Evolutionary conservation across 2,797 vertebrate genomes (phyloP), one percentile per base, ranked within the genome.

Genomic region (Anableps anableps): DNA sequence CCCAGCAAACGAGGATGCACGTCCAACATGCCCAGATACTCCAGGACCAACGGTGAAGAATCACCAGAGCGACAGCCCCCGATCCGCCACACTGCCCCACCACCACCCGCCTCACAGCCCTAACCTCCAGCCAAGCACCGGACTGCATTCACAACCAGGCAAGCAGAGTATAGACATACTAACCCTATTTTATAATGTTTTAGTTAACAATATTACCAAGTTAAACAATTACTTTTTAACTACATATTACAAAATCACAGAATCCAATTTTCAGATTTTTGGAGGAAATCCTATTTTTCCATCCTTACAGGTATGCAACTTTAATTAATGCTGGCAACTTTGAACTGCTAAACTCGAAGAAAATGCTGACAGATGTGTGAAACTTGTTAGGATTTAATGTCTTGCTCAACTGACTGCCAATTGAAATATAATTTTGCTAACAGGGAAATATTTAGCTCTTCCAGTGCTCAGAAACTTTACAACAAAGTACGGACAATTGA

Each of bases 401-500:
- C 36, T 26, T 9, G 13, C 70, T 41, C 9, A 77, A 31, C 16
- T 14, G 34, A 38, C 8, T 78, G 47, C 66, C 51, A 16, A 6
- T 58, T 26, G 75, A 29, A 78, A 78, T 38, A 31, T 21, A 41
- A 77, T 47, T 71, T 11, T 19, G 21, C 36, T 72, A 4, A 3
- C 2, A 0, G 3, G 7, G 2, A 43, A 71, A 75, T 51, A 29
- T 58, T 83, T 41, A 62, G 19, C 34, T 45, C 43, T 9, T 64
- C 26, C n/a, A 2, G 4, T 41, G 23, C 66, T 70, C 48, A 47
- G 9, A 4, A 60, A 43, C 55, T 80, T 80, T 58, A 47, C 19
- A 26, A 41, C 36, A 78, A 74, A 88, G 21, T 80, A 29, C 16
- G 58, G 36, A 55, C 76, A 75, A 79, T 78, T 21, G 75, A 82